Evolutionary conservation across 2,113 vertebrate species (phyloP), one percentile per base, ranked within the genome.

Genomic region (Channa argus): DNA sequence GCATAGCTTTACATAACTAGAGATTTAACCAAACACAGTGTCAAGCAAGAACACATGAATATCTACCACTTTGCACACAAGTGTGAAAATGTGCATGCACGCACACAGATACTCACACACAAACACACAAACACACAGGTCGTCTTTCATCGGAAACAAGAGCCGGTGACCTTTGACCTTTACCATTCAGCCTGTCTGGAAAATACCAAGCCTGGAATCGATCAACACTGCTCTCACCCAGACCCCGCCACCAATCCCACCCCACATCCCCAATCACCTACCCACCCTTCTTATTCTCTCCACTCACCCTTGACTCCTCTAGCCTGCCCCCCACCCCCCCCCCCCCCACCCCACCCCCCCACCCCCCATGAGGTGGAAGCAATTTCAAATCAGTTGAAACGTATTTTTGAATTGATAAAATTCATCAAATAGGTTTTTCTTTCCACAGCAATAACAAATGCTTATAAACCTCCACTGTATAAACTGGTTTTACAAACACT

Each of bases 131-230:
- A 74, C 46, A 84, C 59, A 84, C 37, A 74, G 67, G 71, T 77
- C 60, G 67, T 87, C 91, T 92, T 92, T 94, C 91, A 92, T 93
- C 91, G 89, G 89, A 93, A 94, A 93, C 90, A 91, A 92, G 88
- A 91, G 88, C 83, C 59, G 87, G 88, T 85, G 73, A 93, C 92
- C 92, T 92, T 89, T 93, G 91, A 92, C 92, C 91, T 93, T 91
- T 90, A 88, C 91, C 90, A 93, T 93, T 94, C 90, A 91, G 88
- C 71, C 91, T 92, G 92, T 94, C 92, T 94, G 93, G 91, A 92
- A 87, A 92, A 92, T 84, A 90, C 88, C 67, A 79, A 89, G 92
- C 90, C 93, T 94, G 93, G 92, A 90, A 92, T 93, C 90, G 88
- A 93, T 93, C 93, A 94, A 88, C 89, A 82, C 65, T 81, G 68